phyloP scores from a whole-genome alignment of 2,888 invertebrate species.

The Sminthurinus aureus region DNA sequence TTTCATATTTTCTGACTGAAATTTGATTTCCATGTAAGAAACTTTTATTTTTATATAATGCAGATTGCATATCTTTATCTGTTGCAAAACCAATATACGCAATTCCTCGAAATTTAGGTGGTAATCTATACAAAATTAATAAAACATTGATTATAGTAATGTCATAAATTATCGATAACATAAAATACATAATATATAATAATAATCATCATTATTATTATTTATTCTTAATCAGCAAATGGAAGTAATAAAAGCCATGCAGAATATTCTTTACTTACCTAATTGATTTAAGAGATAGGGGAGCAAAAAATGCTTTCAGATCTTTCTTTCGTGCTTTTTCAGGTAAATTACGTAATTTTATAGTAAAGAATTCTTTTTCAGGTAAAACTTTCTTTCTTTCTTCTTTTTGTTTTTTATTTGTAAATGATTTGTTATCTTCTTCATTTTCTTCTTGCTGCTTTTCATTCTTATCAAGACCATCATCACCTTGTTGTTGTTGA shows the following conservation, averaged over 20 bases:
- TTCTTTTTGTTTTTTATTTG: conserved; percentile 63
- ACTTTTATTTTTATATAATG: conserved; percentile 82
- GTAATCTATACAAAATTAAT: conserved; percentile 65
- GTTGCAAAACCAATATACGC: conserved; percentile 91
- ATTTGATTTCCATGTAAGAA: conserved; percentile 76
- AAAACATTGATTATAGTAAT: not conserved
- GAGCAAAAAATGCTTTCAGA: conserved; percentile 84
- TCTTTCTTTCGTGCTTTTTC: conserved; percentile 82
- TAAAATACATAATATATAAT: not conserved
- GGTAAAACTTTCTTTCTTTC: conserved; percentile 62
- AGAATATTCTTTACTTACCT: conserved; percentile 66
- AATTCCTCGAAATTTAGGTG: conserved; percentile 79
- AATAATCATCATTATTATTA: too few species aligned
- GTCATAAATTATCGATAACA: not conserved
- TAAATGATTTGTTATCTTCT: not conserved
- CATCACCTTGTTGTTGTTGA: too few species aligned
- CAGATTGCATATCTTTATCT: conserved; percentile 80
- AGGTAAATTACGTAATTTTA: conserved; percentile 81
- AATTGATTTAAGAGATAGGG: conserved; percentile 79
- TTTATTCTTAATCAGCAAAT: too few species aligned
- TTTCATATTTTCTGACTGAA: conserved; percentile 64
- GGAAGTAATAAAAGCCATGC: too few species aligned
- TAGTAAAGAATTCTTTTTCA: conserved; percentile 66
- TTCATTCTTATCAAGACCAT: too few species aligned
- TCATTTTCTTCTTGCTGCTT: too few species aligned